Evolutionary conservation across 2,797 vertebrate species (phyloP), one percentile per base, ranked within the genome.

Genomic region (Cygnus olor): DNA sequence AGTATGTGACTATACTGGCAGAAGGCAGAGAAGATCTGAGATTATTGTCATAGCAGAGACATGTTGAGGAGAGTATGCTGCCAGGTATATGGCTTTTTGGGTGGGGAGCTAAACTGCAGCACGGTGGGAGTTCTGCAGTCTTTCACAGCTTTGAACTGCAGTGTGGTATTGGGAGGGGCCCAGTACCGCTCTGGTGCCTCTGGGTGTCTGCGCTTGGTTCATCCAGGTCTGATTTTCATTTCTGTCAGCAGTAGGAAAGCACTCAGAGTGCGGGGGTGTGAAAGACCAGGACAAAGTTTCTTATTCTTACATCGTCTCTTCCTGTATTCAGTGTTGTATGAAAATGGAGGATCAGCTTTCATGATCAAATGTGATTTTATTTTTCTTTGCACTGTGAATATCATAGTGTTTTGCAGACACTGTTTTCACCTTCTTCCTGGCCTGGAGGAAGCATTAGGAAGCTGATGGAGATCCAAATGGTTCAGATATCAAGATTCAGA

Each of bases 161-260:
- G 19, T 73, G 86, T 83, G 95, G 88, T 61, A 56, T 0, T 78
- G 86, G 91, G 74, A 90, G 93, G 57, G 69, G 79, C 72, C 53
- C 54, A 28, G 53, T 17, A 7, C 38, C 78, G 73, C 65, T 78
- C 42, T 11, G 5, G 20, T 80, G 88, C 90, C 93, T 95, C 90
- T 92, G 84, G 84, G 71, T 83, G 36, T 89, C 88, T 91, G 27
- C 0, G 0, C 30, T 88, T 65, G 40, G 34, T 83, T 87, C 57
- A 92, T 80, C 38, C 54, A 80, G 54, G 79, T 90, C 86, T 80
- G 88, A 83, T 63, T 93, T 92, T 89, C 65, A 56, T 92, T 95
- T 83, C 84, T 95, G 71, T 82, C 79, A 95, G 72, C 77, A 85
- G 65, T 27, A 79, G 77, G 54, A 92, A 89, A 93, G 57, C 36